These are phyloP conservation scores for Agonopterix alstromeriana DNA, from an alignment of 2,888 invertebrate genomes.

Conservation along the genomic window DNA sequence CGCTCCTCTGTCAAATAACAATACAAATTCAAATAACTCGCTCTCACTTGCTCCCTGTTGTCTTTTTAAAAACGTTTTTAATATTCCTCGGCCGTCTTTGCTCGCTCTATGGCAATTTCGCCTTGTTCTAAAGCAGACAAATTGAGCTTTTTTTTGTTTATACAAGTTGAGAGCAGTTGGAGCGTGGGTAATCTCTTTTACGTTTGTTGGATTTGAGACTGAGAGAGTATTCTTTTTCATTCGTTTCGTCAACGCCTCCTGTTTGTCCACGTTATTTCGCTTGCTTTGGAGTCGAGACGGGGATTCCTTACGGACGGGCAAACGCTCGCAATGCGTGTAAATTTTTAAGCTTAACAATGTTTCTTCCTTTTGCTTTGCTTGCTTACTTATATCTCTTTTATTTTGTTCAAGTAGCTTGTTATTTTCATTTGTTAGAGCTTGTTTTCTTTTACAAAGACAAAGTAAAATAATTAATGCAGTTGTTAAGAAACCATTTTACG, in stretches of 20 bases:
- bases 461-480: neutral
- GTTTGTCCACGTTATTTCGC: conserved; percentile 53
- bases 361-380: conserved; percentile 21
- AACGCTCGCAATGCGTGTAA: conserved; percentile 59
- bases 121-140: conserved; percentile 63
- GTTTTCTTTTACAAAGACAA: neutral
- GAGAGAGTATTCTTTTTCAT: conserved; percentile 52
- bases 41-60: conserved; percentile 42
- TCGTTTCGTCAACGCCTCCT: conserved; percentile 55
- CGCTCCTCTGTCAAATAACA: conserved; percentile 28
- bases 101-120: conserved; percentile 60
- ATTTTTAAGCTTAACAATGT: conserved; percentile 52
- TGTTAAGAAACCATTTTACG: no score
- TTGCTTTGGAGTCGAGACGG: conserved; percentile 19
- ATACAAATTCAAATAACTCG: conserved; percentile 62
- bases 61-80: conserved; percentile 70
- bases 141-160: conserved; percentile 67
- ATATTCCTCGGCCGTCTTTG: conserved; percentile 67
- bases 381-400: conserved; percentile 7
- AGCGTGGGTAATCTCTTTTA: conserved; percentile 73
- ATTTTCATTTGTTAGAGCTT: neutral
- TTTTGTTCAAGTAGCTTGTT: conserved; percentile 28
- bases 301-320: conserved; percentile 51
- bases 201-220: conserved; percentile 69
- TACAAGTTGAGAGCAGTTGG: conserved; percentile 70